Conservation (phyloP, 2,797 vertebrate genomes). For the Coccyzus lansbergi region DNA sequence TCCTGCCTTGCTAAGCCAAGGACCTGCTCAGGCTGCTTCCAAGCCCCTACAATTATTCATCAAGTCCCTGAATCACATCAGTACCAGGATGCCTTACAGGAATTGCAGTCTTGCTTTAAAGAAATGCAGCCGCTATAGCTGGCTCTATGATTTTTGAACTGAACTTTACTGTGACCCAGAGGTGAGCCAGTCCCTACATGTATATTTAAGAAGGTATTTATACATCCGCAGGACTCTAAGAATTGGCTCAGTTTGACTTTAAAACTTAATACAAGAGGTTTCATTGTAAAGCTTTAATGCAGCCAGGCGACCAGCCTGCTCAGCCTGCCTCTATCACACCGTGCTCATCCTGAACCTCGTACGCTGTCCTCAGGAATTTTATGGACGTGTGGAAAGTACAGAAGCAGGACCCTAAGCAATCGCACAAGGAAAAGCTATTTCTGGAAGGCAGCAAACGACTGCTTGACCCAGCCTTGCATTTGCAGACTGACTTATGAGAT, state of each 20-base stretch:
- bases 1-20: background rate
- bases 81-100: background rate
- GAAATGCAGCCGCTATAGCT: rapidly evolving
- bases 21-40: background rate
- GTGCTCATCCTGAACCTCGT: rapidly evolving
- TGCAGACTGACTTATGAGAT: background rate
- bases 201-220: background rate
- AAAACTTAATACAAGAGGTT: background rate
- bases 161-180: background rate
- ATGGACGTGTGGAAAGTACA: rapidly evolving
- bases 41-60: background rate
- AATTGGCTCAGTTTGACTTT: background rate
- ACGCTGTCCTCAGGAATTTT: rapidly evolving
- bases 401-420: background rate
- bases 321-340: background rate
- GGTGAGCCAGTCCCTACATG: too few relatives aligned
- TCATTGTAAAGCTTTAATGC: background rate
- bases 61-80: background rate
- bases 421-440: background rate
- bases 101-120: background rate
- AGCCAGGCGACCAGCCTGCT: background rate
- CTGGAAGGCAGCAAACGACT: background rate
- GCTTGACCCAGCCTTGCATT: background rate
- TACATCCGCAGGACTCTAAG: background rate
- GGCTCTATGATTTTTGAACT: background rate